Percentiles rank a stretch among this genome's conserved stretches.
phyloP scores from a whole-genome alignment of 1,140 invertebrate genomes.

The Drosophila arizonae region DNA sequence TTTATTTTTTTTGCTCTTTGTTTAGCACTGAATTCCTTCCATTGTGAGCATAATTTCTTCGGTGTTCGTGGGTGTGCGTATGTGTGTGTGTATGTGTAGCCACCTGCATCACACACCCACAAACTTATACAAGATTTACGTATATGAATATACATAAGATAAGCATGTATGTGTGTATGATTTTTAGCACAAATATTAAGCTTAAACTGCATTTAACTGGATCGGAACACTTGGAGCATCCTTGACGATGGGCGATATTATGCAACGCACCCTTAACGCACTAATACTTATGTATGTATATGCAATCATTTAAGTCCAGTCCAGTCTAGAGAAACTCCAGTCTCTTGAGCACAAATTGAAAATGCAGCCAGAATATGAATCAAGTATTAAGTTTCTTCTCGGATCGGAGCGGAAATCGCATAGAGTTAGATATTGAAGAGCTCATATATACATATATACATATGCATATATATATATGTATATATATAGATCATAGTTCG shows the following conservation, averaged over 20 bases:
- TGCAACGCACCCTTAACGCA: constrained; percentile 2
- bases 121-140: neutral
- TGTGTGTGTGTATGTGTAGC: too few relatives aligned
- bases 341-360: constrained; percentile 32
- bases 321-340: constrained; percentile 13
- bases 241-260: neutral
- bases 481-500: constrained; percentile 12
- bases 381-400: constrained; percentile 23
- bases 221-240: neutral
- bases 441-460: neutral
- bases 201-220: constrained; percentile 59
- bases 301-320: constrained; percentile 9
- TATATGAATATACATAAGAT: constrained; percentile 3
- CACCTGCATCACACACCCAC: too few relatives aligned
- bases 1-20: neutral
- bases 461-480: too few relatives aligned
- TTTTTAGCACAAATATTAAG: constrained; percentile 54
- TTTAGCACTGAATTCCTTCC: constrained; percentile 5
- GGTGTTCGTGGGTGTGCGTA: neutral
- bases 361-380: constrained; percentile 21
- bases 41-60: neutral
- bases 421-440: neutral
- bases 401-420: constrained; percentile 2
- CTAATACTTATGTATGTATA: neutral
- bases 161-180: constrained; percentile 4